phyloP scores from a whole-genome alignment of 2,797 vertebrate genomes.

The Acestrorhynchus altus region DNA sequence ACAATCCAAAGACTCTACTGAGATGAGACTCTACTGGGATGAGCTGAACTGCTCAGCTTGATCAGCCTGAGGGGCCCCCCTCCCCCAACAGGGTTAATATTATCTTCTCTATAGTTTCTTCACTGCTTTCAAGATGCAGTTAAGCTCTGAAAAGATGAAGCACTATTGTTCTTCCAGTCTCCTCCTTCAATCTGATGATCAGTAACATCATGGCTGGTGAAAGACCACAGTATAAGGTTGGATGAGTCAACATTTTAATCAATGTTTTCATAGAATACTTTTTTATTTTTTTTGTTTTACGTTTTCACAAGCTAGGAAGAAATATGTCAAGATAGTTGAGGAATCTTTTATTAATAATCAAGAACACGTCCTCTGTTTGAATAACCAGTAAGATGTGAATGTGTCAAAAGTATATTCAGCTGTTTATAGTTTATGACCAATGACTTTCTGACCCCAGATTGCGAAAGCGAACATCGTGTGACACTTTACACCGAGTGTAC shows the following conservation, averaged over 20 bases:
- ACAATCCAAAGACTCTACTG: too few species aligned
- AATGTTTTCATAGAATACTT: conserved; percentile 79
- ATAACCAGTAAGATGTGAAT: conserved; percentile 63
- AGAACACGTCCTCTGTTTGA: conserved; percentile 57
- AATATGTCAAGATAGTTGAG: conserved; percentile 66
- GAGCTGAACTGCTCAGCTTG: too few species aligned
- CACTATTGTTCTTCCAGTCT: background rate
- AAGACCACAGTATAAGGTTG: conserved; percentile 30
- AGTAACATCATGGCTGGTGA: conserved; percentile 12
- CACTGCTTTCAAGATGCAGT: background rate
- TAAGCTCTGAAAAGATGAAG: background rate
- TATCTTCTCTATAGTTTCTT: background rate
- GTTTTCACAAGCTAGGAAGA: conserved; percentile 81
- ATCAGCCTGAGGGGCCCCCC: too few species aligned
- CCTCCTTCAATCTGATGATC: background rate
- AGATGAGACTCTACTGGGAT: too few species aligned
- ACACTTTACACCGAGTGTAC: conserved; percentile 37
- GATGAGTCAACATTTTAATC: conserved; percentile 75
- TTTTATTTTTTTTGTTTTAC: too few species aligned
- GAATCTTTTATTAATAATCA: conserved; percentile 59
- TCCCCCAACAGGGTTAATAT: background rate
- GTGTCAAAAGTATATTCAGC: conserved; percentile 61
- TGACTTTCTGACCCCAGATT: conserved; percentile 15
- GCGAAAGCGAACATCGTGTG: conserved; percentile 25
- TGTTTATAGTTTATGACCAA: background rate